Percentiles rank a stretch among this genome's conserved stretches.
Conservation (phyloP, 30 jellyfish, hydroid and myxozoan species). For the Haliclystus octoradiatus region DNA sequence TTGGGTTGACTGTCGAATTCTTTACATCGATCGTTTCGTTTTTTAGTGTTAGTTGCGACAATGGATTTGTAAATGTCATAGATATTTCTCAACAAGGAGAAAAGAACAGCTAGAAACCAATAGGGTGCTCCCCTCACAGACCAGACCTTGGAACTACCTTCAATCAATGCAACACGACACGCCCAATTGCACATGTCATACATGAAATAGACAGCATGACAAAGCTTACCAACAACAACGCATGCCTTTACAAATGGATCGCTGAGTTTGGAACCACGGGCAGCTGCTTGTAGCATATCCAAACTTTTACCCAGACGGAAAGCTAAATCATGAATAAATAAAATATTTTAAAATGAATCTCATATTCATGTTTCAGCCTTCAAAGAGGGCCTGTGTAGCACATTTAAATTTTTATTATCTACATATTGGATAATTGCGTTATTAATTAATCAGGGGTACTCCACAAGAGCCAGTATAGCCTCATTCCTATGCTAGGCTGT, state of each 20-base stretch:
- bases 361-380: not conserved
- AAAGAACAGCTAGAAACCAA: conserved; percentile 78
- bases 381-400: not conserved
- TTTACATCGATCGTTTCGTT: conserved; percentile 20
- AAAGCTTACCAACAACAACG: conserved; percentile 49
- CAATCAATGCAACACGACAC: conserved; percentile 59
- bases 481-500: not conserved
- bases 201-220: conserved; percentile 53
- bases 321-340: conserved; percentile 29
- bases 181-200: conserved; percentile 82
- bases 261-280: conserved; percentile 34
- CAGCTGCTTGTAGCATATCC: conserved; percentile 84
- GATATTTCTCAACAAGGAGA: conserved; percentile 53
- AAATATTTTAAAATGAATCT: not conserved
- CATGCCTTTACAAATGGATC: conserved; percentile 79
- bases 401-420: too few relatives aligned
- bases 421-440: too few relatives aligned
- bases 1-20: conserved; percentile 44
- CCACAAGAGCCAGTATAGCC: too few relatives aligned
- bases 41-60: conserved; percentile 6
- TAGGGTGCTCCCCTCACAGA: conserved; percentile 56
- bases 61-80: conserved; percentile 49
- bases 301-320: conserved; percentile 74
- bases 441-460: too few relatives aligned
- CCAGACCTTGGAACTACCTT: conserved; percentile 52